These are phyloP conservation scores for Heterochromis multidens DNA, from an alignment of 2,113 vertebrate genomes.

Conservation along the genomic window DNA sequence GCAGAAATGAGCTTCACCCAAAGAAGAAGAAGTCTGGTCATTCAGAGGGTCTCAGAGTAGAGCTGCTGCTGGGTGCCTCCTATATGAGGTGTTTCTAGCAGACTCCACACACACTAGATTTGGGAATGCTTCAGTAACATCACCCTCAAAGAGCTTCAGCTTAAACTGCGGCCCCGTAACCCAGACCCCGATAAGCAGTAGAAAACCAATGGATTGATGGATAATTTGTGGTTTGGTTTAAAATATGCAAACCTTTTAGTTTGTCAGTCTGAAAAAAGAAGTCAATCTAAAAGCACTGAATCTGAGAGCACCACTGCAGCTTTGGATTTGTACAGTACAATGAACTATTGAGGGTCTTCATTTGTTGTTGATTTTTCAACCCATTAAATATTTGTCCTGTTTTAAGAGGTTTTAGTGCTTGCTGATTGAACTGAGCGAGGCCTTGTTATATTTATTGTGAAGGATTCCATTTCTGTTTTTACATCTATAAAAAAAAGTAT, in stretches of 20 bases:
- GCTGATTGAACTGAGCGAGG: background rate
- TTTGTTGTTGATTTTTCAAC: accelerated
- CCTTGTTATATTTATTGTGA: background rate
- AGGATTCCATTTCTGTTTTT: background rate
- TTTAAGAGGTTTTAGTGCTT: background rate
- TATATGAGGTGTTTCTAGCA: background rate
- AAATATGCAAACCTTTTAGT: background rate
- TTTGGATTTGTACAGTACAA: no score
- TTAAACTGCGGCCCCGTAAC: background rate
- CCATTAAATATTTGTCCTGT: background rate
- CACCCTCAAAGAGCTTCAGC: background rate
- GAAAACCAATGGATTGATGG: background rate
- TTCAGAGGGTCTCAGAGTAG: background rate
- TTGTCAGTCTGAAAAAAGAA: background rate
- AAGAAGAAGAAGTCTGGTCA: background rate
- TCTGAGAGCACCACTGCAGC: background rate
- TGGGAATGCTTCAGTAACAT: background rate
- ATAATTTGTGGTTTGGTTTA: accelerated
- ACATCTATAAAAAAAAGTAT: background rate
- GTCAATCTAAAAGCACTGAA: background rate
- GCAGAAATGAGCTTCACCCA: background rate
- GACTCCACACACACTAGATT: background rate
- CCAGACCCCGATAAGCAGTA: background rate
- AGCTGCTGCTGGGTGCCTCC: background rate
- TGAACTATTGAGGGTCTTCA: background rate